A percentile compares a stretch with the other conserved stretches of the same genome.
Conservation (phyloP, 2,113 vertebrate species). For the Coptodon rendalli region DNA sequence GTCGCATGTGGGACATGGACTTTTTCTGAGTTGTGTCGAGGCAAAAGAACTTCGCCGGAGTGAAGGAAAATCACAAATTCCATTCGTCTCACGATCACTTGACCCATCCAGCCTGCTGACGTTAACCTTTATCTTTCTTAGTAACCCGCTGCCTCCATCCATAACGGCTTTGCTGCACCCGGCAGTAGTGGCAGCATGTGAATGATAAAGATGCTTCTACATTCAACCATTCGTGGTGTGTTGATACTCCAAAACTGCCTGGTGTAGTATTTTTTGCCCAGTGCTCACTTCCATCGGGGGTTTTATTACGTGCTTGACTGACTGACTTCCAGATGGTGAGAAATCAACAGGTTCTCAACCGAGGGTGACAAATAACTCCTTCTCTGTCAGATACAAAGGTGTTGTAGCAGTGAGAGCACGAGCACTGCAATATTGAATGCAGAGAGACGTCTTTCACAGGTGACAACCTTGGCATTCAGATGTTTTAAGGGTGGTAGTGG, state of each 20-base stretch:
- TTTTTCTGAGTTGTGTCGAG: background rate
- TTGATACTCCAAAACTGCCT: background rate
- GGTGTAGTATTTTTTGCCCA: background rate
- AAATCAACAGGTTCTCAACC: background rate
- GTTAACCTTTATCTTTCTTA: background rate
- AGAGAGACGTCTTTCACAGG: background rate
- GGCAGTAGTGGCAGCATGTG: background rate
- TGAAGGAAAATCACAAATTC: background rate
- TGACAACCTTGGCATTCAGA: background rate
- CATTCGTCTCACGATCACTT: background rate
- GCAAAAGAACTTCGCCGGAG: background rate
- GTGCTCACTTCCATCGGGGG: background rate
- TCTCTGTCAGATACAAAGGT: background rate
- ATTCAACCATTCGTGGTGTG: background rate
- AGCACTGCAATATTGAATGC: background rate
- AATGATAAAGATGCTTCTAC: background rate
- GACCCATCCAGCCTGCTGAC: background rate
- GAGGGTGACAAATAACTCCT: background rate
- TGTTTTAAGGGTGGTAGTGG: background rate
- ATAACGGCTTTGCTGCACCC: background rate
- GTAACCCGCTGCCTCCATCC: background rate
- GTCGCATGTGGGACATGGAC: background rate
- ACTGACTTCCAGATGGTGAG: background rate
- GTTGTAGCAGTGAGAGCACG: background rate
- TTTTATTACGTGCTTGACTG: background rate